These are phyloP conservation scores for Agrochola litura DNA, from an alignment of 2,888 invertebrate species.

Conservation along the genomic window DNA sequence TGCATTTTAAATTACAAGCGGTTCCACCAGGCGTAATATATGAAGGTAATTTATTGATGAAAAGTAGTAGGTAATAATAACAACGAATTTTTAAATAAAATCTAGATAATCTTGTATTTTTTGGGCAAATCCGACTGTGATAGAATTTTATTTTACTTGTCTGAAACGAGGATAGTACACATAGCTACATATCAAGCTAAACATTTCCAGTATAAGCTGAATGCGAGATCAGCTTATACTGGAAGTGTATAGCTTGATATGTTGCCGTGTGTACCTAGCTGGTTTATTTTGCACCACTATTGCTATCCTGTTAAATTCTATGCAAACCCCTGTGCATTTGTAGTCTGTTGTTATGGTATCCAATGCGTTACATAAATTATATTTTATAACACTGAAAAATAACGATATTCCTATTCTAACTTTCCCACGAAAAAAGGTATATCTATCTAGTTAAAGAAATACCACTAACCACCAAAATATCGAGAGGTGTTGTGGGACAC, in stretches of 20 bases:
- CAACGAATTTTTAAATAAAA: not conserved
- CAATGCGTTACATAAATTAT: not conserved
- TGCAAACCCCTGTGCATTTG: not conserved
- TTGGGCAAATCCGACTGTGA: not conserved
- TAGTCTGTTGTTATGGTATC: not conserved
- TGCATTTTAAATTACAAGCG: slow-evolving; percentile 49
- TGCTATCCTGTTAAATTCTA: not conserved
- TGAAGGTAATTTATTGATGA: not conserved
- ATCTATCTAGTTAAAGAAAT: not conserved
- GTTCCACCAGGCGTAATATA: not conserved
- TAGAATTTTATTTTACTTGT: not conserved
- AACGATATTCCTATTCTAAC: not conserved
- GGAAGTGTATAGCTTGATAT: too few relatives aligned
- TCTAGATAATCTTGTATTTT: not conserved
- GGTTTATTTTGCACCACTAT: not conserved
- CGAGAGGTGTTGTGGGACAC: too few relatives aligned
- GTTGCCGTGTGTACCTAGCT: too few relatives aligned
- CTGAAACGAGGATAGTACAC: not conserved
- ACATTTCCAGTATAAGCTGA: too few relatives aligned
- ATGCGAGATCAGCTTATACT: too few relatives aligned
- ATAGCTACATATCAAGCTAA: too few relatives aligned
- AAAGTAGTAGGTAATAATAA: not conserved
- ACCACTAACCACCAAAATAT: not conserved
- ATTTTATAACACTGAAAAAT: not conserved
- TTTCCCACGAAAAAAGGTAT: not conserved